Evolutionary conservation across 2,113 vertebrate species (phyloP), one percentile per base, ranked within the genome.

Genomic region (Phalacrocorax carbo): DNA sequence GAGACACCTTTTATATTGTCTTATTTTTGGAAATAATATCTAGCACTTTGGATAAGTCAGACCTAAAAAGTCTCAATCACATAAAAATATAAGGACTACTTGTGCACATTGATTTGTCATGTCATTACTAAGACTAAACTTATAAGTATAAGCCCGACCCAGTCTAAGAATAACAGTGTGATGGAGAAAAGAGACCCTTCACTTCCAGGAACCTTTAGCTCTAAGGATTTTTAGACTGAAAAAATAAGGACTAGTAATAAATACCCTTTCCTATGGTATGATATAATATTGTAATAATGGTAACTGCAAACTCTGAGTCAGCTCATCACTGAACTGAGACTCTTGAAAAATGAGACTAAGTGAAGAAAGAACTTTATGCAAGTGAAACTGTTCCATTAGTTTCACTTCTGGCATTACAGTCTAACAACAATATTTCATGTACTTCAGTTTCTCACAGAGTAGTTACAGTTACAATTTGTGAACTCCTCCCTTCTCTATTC

Each of bases 1-100:
- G 10, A 85, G 27, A 58, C 9, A 85, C 0, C 1, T 40, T 58
- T 92, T 40, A 26, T 1, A 0, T 5, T 71, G 3, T 32, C 21
- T 42, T n/a, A 4, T 18, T 64, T 11, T 13, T 52, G 18, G 18
- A 71, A 62, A 75, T 22, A 71, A 49, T 9, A 25, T 40, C 9
- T 18, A 54, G 5, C 10, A 51, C 4, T 93, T 51, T 10, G 10
- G 21, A 15, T 25, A 49, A 44, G 2, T 82, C 25, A 82, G 30
- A 55, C 3, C 15, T 62, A 26, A 86, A 87, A 40, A 5, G 2
- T 82, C 19, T 72, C 19, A 12, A 46, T 71, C 57, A 46, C 0
- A 0, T 49, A 20, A 42, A 81, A 29, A 1, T 64, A 13, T 32
- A 64, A 58, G 1, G 7, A 48, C 22, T 51, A 11, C 29, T 57